Conservation (phyloP, 1,140 invertebrate genomes). For the Diorhabda sublineata region DNA sequence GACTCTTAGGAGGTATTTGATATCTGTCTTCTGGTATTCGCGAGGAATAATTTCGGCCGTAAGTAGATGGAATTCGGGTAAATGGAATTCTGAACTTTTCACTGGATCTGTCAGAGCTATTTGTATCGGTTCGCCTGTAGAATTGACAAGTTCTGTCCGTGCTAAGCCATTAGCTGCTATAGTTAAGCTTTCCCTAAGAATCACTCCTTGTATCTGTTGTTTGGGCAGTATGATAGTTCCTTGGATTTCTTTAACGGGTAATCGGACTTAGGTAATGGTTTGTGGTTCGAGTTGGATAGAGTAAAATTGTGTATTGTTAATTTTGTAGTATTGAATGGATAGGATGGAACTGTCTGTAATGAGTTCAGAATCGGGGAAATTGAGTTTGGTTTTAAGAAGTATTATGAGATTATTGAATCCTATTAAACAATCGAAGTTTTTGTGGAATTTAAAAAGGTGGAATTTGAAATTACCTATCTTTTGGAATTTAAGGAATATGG, state of each 20-base stretch:
- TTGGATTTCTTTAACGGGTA: background rate
- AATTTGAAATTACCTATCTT: too few species aligned
- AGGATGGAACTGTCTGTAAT: background rate
- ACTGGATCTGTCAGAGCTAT: background rate
- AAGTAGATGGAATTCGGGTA: too few species aligned
- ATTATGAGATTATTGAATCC: too few species aligned
- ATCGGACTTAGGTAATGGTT: background rate
- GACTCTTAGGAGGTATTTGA: background rate
- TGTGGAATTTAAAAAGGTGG: too few species aligned
- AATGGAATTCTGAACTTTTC: background rate
- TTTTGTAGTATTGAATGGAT: conserved; percentile 3
- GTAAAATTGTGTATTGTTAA: background rate
- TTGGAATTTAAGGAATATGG: too few species aligned
- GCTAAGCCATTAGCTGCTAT: background rate
- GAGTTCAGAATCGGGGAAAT: background rate
- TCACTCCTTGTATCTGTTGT: background rate
- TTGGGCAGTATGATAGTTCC: background rate
- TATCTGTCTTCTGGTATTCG: background rate
- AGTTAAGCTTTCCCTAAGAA: background rate
- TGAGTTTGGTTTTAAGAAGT: background rate
- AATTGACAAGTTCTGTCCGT: too few species aligned
- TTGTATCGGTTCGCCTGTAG: too few species aligned
- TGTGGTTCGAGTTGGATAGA: conserved; percentile 1
- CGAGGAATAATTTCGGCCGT: too few species aligned
- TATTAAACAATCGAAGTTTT: too few species aligned